Percentiles rank a stretch among this genome's conserved stretches.
Evolutionary conservation across 2,113 vertebrate species (phyloP).

Genomic region (Oncorhynchus keta): DNA sequence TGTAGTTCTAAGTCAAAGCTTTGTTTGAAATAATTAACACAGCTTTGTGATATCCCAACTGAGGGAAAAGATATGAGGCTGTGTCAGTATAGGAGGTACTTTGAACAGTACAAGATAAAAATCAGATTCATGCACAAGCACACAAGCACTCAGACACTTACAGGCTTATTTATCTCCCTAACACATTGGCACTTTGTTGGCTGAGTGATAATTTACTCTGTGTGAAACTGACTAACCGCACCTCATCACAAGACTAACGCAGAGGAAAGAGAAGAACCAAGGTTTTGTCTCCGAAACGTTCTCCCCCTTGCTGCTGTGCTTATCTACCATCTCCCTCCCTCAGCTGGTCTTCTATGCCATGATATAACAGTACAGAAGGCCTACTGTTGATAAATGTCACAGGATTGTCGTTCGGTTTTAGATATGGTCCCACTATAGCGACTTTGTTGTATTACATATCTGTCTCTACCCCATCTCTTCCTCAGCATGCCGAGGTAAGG

Average conservation of each 20-base stretch:
- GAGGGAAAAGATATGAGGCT: too few relatives aligned
- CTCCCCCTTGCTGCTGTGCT: neutral
- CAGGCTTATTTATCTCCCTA: constrained; percentile 41
- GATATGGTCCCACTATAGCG: neutral
- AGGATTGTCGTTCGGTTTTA: neutral
- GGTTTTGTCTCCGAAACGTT: neutral
- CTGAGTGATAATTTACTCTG: constrained; percentile 33
- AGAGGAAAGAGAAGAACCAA: neutral
- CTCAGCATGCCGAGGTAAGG: neutral
- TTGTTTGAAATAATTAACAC: too few relatives aligned
- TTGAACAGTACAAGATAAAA: too few relatives aligned
- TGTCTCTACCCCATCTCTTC: neutral
- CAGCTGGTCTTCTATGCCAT: neutral
- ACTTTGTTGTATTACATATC: neutral
- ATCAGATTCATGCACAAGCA: too few relatives aligned
- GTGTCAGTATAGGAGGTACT: too few relatives aligned
- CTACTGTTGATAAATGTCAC: neutral
- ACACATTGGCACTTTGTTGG: constrained; percentile 37
- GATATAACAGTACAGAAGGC: neutral
- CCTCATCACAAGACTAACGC: constrained; percentile 57
- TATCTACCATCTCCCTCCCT: constrained; percentile 4
- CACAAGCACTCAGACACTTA: constrained; percentile 9
- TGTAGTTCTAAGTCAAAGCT: too few relatives aligned
- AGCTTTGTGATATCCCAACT: too few relatives aligned
- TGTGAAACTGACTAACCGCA: constrained; percentile 58